Percentiles rank a stretch among this genome's conserved stretches.
Evolutionary conservation across 2,797 vertebrate species (phyloP).

Genomic region (Clangula hyemalis): DNA sequence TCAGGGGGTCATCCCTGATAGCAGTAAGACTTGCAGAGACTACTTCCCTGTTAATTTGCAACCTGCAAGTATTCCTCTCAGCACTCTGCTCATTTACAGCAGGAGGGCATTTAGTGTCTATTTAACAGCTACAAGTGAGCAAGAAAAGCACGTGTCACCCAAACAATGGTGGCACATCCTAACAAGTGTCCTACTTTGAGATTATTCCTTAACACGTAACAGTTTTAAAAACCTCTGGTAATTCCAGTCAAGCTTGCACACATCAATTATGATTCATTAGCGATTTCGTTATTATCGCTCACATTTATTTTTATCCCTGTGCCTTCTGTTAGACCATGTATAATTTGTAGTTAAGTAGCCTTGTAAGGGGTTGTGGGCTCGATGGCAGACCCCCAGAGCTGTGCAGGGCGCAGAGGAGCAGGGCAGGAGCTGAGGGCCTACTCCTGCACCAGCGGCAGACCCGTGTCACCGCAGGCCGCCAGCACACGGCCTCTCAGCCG

Average conservation of each 20-base stretch:
- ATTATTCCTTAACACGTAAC: not conserved
- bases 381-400: not conserved
- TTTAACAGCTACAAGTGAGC: not conserved
- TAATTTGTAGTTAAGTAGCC: not conserved
- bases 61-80: not conserved
- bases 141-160: not conserved
- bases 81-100: not conserved
- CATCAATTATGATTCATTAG: not conserved
- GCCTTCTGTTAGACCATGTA: not conserved
- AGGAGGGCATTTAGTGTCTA: not conserved
- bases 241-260: not conserved
- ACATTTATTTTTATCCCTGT: not conserved
- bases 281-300: not conserved
- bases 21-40: not conserved
- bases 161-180: not conserved
- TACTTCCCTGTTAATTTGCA: not conserved
- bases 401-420: not conserved
- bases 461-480: accelerated
- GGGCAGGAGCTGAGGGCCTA: not conserved
- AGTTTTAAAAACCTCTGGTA: not conserved
- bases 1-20: not conserved
- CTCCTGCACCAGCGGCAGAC: not conserved
- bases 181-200: not conserved
- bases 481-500: accelerated
- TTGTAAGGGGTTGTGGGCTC: not conserved